Conservation (phyloP, 2,888 invertebrate genomes). For the Adineta ricciae region DNA sequence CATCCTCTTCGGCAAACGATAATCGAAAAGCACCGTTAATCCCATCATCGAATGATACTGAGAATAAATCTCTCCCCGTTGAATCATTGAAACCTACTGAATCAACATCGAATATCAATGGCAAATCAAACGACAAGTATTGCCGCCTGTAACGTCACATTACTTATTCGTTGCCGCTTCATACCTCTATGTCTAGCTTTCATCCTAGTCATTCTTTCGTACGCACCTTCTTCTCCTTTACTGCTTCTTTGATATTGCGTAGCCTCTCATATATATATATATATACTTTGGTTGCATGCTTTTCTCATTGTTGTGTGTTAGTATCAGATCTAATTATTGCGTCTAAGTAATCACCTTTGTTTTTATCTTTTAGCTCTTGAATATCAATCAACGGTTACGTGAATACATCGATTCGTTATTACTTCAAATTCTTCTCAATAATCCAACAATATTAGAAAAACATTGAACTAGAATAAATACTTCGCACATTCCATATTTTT, state of each 20-base stretch:
- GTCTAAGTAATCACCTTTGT: background rate
- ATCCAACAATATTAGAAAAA: conserved; percentile 13
- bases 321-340: background rate
- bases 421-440: background rate
- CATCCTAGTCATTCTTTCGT: background rate
- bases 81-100: background rate
- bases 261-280: background rate
- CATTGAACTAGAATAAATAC: background rate
- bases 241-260: background rate
- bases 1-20: background rate
- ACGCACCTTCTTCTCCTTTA: background rate
- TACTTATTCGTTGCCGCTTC: background rate
- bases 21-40: background rate
- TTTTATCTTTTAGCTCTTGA: background rate
- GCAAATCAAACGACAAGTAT: background rate
- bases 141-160: background rate
- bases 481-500: background rate
- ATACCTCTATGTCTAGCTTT: background rate
- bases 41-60: background rate
- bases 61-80: background rate
- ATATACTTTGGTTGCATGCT: background rate
- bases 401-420: conserved; percentile 6
- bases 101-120: background rate
- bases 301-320: background rate
- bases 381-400: background rate